Evolutionary conservation across 2,888 invertebrate species (phyloP).

Genomic region (Prosopocoilus inquinatus): DNA sequence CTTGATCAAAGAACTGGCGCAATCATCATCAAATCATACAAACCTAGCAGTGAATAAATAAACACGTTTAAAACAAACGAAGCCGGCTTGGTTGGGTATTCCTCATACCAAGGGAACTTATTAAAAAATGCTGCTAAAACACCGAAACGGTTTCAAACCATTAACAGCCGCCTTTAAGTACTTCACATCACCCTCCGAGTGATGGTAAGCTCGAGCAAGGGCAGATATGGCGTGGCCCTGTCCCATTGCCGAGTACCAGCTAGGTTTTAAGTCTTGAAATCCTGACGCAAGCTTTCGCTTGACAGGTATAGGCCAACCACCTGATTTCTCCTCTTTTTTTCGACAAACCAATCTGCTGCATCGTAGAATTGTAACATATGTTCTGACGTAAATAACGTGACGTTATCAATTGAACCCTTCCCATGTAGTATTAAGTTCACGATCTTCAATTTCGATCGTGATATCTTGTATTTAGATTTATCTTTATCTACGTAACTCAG

Average conservation of each 20-base stretch:
- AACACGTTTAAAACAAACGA: slow-evolving; percentile 98
- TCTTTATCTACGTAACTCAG: slow-evolving; percentile 67
- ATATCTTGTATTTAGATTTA: slow-evolving; percentile 67
- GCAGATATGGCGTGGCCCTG: slow-evolving; percentile 97
- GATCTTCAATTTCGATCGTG: slow-evolving; percentile 70
- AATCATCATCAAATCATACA: slow-evolving; percentile 89
- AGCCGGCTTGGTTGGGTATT: slow-evolving; percentile 94
- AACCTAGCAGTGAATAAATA: slow-evolving; percentile 92
- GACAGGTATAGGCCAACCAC: slow-evolving; percentile 94
- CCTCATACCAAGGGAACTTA: slow-evolving; percentile 93
- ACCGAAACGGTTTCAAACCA: slow-evolving; percentile 80
- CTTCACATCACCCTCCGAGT: slow-evolving; percentile 69
- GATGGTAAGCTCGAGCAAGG: slow-evolving; percentile 85
- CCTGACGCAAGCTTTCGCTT: slow-evolving; percentile 69
- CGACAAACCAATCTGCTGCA: slow-evolving; percentile 90
- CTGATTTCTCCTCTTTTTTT: slow-evolving; percentile 78
- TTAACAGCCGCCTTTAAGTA: slow-evolving; percentile 81
- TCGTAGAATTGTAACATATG: slow-evolving; percentile 90
- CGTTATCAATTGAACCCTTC: slow-evolving; percentile 38
- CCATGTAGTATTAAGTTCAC: slow-evolving; percentile 55
- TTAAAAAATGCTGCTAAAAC: slow-evolving; percentile 83
- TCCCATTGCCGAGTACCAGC: slow-evolving; percentile 93
- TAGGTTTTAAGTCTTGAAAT: slow-evolving; percentile 53
- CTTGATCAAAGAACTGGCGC: slow-evolving; percentile 80
- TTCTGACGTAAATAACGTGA: slow-evolving; percentile 77